Percentiles rank a stretch among this genome's conserved stretches.
Evolutionary conservation across 2,888 invertebrate species (phyloP).

Genomic region (Plemyria rubiginata): DNA sequence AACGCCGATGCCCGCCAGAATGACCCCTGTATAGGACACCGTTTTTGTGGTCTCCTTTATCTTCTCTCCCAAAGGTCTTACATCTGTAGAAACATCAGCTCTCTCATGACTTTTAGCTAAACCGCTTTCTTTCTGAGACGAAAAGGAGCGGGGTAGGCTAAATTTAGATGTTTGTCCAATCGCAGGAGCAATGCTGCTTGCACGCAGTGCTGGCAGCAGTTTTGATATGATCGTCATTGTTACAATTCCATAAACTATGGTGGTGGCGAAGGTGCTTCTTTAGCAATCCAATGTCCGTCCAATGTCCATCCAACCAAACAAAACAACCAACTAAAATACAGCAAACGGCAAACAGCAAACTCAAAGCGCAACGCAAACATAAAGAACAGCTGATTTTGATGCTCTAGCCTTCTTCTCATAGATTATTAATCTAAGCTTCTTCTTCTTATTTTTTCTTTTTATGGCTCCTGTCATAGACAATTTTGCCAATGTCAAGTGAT

Average conservation of each 20-base stretch:
- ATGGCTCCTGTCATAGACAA: too few relatives aligned
- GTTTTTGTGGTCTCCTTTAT: constrained; percentile 97
- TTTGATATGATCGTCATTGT: constrained; percentile 74
- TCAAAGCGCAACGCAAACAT: too few relatives aligned
- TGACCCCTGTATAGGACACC: constrained; percentile 92
- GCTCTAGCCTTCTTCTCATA: too few relatives aligned
- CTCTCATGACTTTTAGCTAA: constrained; percentile 69
- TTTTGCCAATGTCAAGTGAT: too few relatives aligned
- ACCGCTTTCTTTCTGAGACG: constrained; percentile 62
- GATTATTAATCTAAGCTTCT: too few relatives aligned
- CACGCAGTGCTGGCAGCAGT: constrained; percentile 62
- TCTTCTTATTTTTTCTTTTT: too few relatives aligned
- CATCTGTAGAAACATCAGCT: constrained; percentile 81
- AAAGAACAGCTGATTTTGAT: too few relatives aligned
- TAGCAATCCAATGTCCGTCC: too few relatives aligned
- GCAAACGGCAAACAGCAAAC: too few relatives aligned
- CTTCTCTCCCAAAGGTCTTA: constrained; percentile 88
- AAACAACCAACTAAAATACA: too few relatives aligned
- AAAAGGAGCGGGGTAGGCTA: constrained; percentile 56
- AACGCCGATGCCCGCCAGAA: constrained; percentile 91
- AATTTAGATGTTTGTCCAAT: constrained; percentile 54
- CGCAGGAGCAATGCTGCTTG: constrained; percentile 55
- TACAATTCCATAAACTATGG: constrained; percentile 2
- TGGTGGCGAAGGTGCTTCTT: background rate
- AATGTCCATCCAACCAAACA: too few relatives aligned